Base-by-base conservation (phyloP, 2,888 invertebrate species). In the Caenorhabditis wallacei region DNA sequence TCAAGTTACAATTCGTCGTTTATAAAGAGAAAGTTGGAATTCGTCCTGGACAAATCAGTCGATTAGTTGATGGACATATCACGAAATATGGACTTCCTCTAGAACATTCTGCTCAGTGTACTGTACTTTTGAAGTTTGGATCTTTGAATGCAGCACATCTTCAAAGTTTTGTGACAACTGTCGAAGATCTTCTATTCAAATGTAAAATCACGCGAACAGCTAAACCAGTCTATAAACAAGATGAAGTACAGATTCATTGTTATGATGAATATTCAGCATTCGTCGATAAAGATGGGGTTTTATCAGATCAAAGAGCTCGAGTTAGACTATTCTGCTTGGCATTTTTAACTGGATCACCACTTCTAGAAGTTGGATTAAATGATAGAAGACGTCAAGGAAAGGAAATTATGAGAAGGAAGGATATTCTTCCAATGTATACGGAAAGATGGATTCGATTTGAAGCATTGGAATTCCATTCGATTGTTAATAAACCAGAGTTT, bases 361-460 rank as follows among this genome's bases (percentile, higher is more conserved):
- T 96, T 92, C 95, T 98, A 86, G 99, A 99, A 93, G 93, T 99
- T 88, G 99, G 99, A 3, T 95, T 99, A 76, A 99, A 99, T 93
- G 99, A 99, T 93, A 95, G 91, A 43, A 66, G 91, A 70, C 69
- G 91, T 16, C 90, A 91, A 70, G 91, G 91, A 68, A 91, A 88
- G 93, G 99, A 99, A 94, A 97, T 99, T 69, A 99, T 99, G 1
- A 97, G 99, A 0, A 94, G 99, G 3, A 97, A 98, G 93, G 99
- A 99, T 93, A 99, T 99, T 92, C 97, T 99, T 92, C 98, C 99
- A 24, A 91, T 91, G 91, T 96, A 96, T 83, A 99, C 99, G 0
- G 99, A 99, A 93, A 97, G 99, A 93, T 99, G 99, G 99, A 99
- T 99, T 92, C 95, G 97, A 51, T 94, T 98, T 71, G 98, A 99